Percentiles rank a stretch among this genome's conserved stretches.
Evolutionary conservation across 2,888 invertebrate genomes (phyloP).

Genomic region (Lamproptera curius): DNA sequence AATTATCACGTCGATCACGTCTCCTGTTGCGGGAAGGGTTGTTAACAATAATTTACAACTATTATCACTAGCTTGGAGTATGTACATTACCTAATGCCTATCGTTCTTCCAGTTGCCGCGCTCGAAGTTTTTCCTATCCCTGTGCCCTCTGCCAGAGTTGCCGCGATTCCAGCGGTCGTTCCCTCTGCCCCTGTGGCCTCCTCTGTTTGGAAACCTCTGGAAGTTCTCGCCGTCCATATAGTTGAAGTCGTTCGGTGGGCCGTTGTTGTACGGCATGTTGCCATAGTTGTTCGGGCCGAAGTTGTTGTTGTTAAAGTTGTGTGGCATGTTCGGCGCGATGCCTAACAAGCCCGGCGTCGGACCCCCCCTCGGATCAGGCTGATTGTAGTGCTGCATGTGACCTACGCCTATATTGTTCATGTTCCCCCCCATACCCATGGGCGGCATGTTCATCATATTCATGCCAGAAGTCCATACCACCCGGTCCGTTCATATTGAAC

Average conservation of each 20-base stretch:
- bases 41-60: conserved; percentile 20
- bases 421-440: conserved; percentile 64
- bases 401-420: conserved; percentile 64
- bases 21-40: conserved; percentile 55
- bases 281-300: conserved; percentile 64
- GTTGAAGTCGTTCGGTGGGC: conserved; percentile 64
- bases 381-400: conserved; percentile 63
- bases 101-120: conserved; percentile 74
- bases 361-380: conserved; percentile 68
- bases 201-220: conserved; percentile 62
- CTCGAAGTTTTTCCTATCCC: conserved; percentile 71
- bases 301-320: conserved; percentile 62
- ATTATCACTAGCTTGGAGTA: conserved; percentile 23
- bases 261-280: conserved; percentile 64
- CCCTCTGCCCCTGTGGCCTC: conserved; percentile 63
- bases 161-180: conserved; percentile 71
- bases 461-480: conserved; percentile 57
- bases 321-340: conserved; percentile 75
- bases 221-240: conserved; percentile 66
- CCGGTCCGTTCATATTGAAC: conserved; percentile 44
- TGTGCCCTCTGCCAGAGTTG: conserved; percentile 63
- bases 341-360: conserved; percentile 78
- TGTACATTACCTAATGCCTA: conserved; percentile 59
- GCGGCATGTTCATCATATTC: conserved; percentile 62
- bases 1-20: conserved; percentile 67